Conservation (phyloP, 92 coral and sea anemone genomes). For the Palythoa grandiflora region DNA sequence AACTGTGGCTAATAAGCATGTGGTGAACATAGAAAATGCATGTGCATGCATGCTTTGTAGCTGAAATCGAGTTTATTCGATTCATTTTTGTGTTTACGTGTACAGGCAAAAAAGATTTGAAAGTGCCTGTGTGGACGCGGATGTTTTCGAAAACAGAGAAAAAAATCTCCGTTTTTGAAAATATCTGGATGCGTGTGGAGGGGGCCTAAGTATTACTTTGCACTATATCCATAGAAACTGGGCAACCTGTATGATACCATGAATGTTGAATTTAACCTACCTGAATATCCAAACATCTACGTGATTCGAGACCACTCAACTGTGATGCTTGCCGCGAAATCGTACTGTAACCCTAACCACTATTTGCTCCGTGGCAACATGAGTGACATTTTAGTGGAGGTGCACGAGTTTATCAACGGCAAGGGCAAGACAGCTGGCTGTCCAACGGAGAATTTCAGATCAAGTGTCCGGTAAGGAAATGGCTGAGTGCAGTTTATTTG, state of each 20-base stretch:
- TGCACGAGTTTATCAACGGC: constrained; percentile 86
- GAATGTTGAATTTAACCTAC: constrained; percentile 76
- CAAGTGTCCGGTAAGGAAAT: constrained; percentile 84
- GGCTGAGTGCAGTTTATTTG: too few relatives aligned
- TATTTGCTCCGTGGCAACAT: constrained; percentile 86
- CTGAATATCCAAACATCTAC: constrained; percentile 82
- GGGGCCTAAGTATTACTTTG: neutral
- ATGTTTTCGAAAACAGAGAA: too few relatives aligned
- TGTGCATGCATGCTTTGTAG: too few relatives aligned
- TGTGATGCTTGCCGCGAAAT: constrained; percentile 90
- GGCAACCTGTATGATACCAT: constrained; percentile 85
- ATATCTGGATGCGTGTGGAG: too few relatives aligned
- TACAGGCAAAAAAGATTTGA: too few relatives aligned
- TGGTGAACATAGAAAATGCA: too few relatives aligned
- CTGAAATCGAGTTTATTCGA: too few relatives aligned
- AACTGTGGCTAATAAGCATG: too few relatives aligned
- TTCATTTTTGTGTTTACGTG: too few relatives aligned
- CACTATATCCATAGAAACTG: constrained; percentile 62
- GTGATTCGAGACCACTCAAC: constrained; percentile 79
- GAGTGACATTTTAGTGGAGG: constrained; percentile 78
- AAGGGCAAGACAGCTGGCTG: constrained; percentile 75
- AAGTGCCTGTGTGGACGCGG: too few relatives aligned
- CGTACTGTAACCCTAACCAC: constrained; percentile 89
- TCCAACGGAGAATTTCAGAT: constrained; percentile 69
- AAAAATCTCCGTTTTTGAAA: too few relatives aligned